Base-by-base conservation (phyloP, 2,113 vertebrate species). In the Petrocephalus microphthalmus region DNA sequence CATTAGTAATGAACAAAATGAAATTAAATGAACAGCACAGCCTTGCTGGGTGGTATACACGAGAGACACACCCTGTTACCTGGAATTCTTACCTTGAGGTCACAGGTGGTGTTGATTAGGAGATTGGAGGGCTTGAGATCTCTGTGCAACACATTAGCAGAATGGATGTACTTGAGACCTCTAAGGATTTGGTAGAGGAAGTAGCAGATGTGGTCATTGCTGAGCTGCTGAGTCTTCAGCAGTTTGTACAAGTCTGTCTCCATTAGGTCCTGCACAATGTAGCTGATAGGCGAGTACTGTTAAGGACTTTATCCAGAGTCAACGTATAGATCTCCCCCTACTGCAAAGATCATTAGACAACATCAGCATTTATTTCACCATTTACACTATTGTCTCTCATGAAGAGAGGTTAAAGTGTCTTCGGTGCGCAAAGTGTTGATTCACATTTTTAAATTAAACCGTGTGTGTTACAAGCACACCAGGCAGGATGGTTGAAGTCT, bases 261-360 rank as follows among this genome's bases (percentile, higher is more conserved):
- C 97, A 97, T 97, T 93, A 97, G 94, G 90, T 97, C 97, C 94
- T 97, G 97, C 88, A 98, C 97, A 0, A 98, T 97, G 93, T 97
- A 97, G 91, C 97, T 97, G 94, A 88, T 78, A 51, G 3, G 45
- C 78, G 78, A 47, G 22, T 0, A 0, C 1, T 29, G 94, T 95
- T 92, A 96, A 95, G 94, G 94, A 88, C 83, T 90, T 88, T 86
- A 90, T 13, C 17, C 47, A 90, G 83, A 25, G n/a, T 3, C 84
- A 33, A 6, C 20, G 47, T 29, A 71, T 37, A 83, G 33, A 53
- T 85, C 42, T 7, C 47, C 57, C 29, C 29, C 87, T 11, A 53
- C 15, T 7, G n/a, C 37, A 47, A 74, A 74, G 13, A 37, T 37
- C 67, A 74, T 37, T 19, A 74, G 67, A 33, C 13, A 0, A 74